These are phyloP conservation scores for Pongo pygmaeus DNA, from an alignment of 2,113 vertebrate genomes.

Conservation along the genomic window DNA sequence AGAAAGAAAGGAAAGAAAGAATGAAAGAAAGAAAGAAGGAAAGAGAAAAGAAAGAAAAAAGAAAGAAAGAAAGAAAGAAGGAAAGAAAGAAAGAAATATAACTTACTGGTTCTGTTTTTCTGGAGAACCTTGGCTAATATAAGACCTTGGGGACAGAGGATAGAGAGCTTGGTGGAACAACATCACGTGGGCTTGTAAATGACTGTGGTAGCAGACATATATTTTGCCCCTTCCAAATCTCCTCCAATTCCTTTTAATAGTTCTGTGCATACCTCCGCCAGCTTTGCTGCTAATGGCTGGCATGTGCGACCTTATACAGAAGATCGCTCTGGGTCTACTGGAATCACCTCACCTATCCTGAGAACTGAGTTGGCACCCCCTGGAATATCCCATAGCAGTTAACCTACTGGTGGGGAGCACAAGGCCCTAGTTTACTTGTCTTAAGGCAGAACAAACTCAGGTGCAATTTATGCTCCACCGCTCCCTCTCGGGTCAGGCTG, in stretches of 20 bases:
- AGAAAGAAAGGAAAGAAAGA: too few species aligned
- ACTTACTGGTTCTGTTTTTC: neutral
- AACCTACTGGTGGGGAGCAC: neutral
- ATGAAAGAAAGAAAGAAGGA: too few species aligned
- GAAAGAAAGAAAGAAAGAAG: too few species aligned
- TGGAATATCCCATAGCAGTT: neutral
- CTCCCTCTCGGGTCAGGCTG: accelerated
- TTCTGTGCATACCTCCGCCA: neutral
- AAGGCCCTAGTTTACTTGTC: neutral
- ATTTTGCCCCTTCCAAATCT: neutral
- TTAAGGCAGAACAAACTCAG: neutral
- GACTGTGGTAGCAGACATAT: neutral
- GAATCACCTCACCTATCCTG: neutral
- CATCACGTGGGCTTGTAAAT: neutral
- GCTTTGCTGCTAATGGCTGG: neutral
- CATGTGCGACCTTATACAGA: neutral
- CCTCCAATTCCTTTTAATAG: neutral
- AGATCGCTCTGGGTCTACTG: neutral
- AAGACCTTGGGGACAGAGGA: neutral
- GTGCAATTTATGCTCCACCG: too few species aligned
- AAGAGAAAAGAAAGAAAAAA: too few species aligned
- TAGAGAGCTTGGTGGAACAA: neutral
- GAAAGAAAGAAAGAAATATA: too few species aligned
- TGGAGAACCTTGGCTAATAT: neutral
- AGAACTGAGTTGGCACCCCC: neutral